Conservation (phyloP, 2,113 vertebrate species). For the Nesogale talazaci region DNA sequence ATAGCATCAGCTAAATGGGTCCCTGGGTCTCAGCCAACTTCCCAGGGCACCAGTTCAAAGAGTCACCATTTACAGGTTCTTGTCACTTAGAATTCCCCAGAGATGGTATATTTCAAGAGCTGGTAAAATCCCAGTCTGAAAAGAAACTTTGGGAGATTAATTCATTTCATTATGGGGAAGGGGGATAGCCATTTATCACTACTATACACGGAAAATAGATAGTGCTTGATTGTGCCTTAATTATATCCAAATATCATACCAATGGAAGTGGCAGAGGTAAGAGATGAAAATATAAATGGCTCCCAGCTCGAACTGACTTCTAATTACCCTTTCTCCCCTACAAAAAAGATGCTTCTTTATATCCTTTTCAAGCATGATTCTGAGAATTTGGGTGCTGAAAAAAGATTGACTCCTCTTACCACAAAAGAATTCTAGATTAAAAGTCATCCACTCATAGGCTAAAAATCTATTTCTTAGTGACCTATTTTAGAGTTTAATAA, state of each 20-base stretch:
- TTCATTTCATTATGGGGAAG: neutral
- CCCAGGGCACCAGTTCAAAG: conserved; percentile 54
- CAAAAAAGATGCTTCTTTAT: neutral
- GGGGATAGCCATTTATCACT: neutral
- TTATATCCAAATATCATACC: conserved; percentile 36
- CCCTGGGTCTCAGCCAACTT: conserved; percentile 61
- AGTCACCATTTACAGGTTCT: conserved; percentile 18
- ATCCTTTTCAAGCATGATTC: conserved; percentile 34
- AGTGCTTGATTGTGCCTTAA: neutral
- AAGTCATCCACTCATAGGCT: neutral
- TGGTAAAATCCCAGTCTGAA: conserved; percentile 50
- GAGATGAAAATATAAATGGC: conserved; percentile 7
- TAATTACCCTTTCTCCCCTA: neutral
- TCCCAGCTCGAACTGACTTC: neutral
- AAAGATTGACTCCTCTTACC: neutral
- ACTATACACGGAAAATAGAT: neutral
- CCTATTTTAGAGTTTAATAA: neutral
- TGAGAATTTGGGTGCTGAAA: neutral
- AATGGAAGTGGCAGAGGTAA: neutral
- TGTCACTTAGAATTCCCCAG: conserved; percentile 51
- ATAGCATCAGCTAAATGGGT: conserved; percentile 70
- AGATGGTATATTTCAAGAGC: conserved; percentile 49
- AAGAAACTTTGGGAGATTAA: conserved; percentile 11
- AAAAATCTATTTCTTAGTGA: conserved; percentile 34
- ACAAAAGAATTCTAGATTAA: conserved; percentile 54